Percentiles rank a stretch among this genome's conserved stretches.
Evolutionary conservation across 2,888 invertebrate genomes (phyloP).

Genomic region (Automeris io): DNA sequence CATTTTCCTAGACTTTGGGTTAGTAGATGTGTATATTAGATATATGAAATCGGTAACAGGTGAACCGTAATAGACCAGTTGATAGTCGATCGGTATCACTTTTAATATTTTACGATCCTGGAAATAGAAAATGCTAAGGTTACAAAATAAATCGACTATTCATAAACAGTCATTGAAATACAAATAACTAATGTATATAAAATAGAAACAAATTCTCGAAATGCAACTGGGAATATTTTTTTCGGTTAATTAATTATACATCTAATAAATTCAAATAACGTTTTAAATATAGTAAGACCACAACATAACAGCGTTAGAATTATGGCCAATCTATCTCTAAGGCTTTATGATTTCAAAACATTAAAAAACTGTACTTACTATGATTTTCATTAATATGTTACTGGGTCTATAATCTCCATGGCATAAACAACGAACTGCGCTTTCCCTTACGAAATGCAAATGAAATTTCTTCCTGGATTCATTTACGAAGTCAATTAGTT

Average conservation of each 20-base stretch:
- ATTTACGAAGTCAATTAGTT: conserved; percentile 19
- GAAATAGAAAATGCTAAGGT: conserved; percentile 7
- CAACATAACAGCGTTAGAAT: no score
- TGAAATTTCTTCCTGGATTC: conserved; percentile 17
- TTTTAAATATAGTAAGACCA: no score
- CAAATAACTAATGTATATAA: background rate
- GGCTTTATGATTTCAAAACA: no score
- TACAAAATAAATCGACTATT: background rate
- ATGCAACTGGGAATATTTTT: no score
- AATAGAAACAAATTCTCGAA: background rate
- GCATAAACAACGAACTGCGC: conserved; percentile 22
- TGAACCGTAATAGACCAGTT: conserved; percentile 24
- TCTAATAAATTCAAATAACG: no score
- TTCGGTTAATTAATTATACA: no score
- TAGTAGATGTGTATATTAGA: conserved; percentile 26
- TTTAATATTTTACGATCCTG: conserved; percentile 25
- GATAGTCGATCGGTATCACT: conserved; percentile 30
- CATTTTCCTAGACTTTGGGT: conserved; percentile 27
- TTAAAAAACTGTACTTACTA: conserved; percentile 20
- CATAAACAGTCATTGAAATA: background rate
- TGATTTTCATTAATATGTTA: conserved; percentile 29
- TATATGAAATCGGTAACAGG: conserved; percentile 27
- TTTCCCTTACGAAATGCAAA: conserved; percentile 16
- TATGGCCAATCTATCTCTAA: no score
- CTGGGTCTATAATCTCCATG: conserved; percentile 34